Conservation (phyloP, 1,140 invertebrate genomes). For the Hycleus phaleratus region DNA sequence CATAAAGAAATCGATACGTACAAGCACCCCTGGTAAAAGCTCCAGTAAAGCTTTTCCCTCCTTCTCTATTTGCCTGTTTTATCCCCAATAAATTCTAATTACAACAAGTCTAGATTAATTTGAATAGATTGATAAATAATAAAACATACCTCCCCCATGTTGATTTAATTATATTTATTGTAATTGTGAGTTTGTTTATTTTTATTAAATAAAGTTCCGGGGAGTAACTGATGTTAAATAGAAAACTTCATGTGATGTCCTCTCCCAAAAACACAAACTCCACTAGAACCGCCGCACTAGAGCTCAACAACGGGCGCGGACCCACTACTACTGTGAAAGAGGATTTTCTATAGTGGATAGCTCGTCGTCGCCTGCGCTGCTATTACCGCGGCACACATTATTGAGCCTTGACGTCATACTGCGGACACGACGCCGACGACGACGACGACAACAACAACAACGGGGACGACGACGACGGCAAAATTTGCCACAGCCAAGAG, state of each 20-base stretch:
- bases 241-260: constrained; percentile 36
- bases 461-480: background rate
- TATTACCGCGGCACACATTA: constrained; percentile 31
- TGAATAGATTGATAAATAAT: no score
- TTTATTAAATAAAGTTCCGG: constrained; percentile 16
- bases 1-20: no score
- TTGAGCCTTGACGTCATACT: constrained; percentile 40
- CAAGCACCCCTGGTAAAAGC: no score
- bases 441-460: constrained; percentile 12
- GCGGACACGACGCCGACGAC: constrained; percentile 32
- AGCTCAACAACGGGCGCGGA: constrained; percentile 32
- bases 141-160: constrained; percentile 35
- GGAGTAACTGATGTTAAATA: constrained; percentile 34
- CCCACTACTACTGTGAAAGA: constrained; percentile 26
- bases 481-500: background rate
- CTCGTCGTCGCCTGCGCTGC: constrained; percentile 18
- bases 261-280: constrained; percentile 15
- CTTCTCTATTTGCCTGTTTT: no score
- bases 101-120: no score
- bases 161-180: constrained; percentile 9
- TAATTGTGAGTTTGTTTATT: constrained; percentile 5
- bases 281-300: constrained; percentile 26
- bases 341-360: background rate
- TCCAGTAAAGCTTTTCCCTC: no score
- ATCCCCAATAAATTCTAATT: no score